Percentiles rank a stretch among this genome's conserved stretches.
These are phyloP conservation scores for Xylota sylvarum DNA, from an alignment of 2,888 invertebrate species.

Conservation along the genomic window DNA sequence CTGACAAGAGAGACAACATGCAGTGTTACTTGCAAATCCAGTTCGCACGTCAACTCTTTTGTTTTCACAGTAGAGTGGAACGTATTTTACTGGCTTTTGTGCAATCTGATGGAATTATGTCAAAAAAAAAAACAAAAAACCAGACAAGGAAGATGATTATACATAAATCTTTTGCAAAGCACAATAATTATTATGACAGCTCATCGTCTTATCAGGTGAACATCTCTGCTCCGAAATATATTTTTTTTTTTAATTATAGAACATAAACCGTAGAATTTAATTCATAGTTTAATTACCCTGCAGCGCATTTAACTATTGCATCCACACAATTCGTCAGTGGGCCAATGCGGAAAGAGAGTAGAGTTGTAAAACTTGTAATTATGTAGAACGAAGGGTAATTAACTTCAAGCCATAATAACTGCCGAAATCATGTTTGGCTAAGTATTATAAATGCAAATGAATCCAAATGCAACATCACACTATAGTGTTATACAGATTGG, in stretches of 20 bases:
- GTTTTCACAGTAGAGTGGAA: not conserved
- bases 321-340: conserved; percentile 2
- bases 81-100: not conserved
- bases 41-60: conserved; percentile 24
- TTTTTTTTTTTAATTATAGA: conserved; percentile 55
- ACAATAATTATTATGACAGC: conserved; percentile 29
- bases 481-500: not conserved
- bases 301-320: conserved; percentile 25
- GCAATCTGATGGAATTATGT: not conserved
- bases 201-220: conserved; percentile 17
- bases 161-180: conserved; percentile 25
- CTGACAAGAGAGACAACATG: not conserved
- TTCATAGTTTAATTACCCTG: conserved; percentile 4
- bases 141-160: not conserved
- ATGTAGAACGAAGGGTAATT: conserved; percentile 22
- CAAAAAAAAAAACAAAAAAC: not conserved
- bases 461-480: not conserved
- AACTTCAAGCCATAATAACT: not conserved
- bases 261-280: conserved; percentile 40
- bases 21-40: not conserved
- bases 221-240: conserved; percentile 42
- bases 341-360: not conserved
- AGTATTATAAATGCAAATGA: not conserved
- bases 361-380: not conserved
- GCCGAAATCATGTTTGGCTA: too few relatives aligned